phyloP scores from a whole-genome alignment of 2,113 vertebrate species.

The Pomatorhinus ruficollis region DNA sequence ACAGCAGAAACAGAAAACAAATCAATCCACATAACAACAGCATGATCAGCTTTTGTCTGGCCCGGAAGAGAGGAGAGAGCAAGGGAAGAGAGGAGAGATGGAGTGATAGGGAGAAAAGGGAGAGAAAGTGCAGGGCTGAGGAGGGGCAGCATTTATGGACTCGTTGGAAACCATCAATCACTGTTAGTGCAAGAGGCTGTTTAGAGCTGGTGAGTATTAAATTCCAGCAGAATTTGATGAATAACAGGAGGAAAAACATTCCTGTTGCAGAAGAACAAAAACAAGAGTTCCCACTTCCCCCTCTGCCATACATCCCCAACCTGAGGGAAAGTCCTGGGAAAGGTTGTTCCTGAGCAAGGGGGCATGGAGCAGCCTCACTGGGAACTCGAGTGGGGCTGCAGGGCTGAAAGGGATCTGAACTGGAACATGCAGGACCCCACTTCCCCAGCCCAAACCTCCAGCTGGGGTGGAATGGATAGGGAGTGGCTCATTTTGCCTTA shows the following conservation, averaged over 20 bases:
- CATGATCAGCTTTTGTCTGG: constrained; percentile 17
- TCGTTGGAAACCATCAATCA: constrained; percentile 66
- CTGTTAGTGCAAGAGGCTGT: constrained; percentile 52
- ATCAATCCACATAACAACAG: constrained; percentile 52
- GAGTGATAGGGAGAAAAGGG: constrained; percentile 30
- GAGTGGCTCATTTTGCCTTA: constrained; percentile 9
- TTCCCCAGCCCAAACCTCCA: background rate
- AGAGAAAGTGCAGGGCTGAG: constrained; percentile 61
- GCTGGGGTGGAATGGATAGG: background rate
- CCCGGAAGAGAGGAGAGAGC: background rate
- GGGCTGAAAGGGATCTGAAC: rapidly evolving
- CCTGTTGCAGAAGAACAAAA: constrained; percentile 23
- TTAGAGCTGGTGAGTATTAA: constrained; percentile 59
- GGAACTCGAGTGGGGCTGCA: background rate
- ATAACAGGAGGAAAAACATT: constrained; percentile 69
- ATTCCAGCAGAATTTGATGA: constrained; percentile 66
- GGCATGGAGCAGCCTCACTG: rapidly evolving
- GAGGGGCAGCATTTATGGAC: constrained; percentile 53
- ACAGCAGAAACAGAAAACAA: constrained; percentile 56
- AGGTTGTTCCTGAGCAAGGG: background rate
- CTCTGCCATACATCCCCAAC: background rate
- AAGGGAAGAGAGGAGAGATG: constrained; percentile 40
- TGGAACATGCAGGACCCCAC: background rate
- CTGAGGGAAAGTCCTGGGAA: background rate
- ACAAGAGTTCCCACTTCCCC: background rate